A percentile compares a stretch with the other conserved stretches of the same genome.
phyloP scores from a whole-genome alignment of 2,888 invertebrate genomes.

The Glaucopsyche alexis region DNA sequence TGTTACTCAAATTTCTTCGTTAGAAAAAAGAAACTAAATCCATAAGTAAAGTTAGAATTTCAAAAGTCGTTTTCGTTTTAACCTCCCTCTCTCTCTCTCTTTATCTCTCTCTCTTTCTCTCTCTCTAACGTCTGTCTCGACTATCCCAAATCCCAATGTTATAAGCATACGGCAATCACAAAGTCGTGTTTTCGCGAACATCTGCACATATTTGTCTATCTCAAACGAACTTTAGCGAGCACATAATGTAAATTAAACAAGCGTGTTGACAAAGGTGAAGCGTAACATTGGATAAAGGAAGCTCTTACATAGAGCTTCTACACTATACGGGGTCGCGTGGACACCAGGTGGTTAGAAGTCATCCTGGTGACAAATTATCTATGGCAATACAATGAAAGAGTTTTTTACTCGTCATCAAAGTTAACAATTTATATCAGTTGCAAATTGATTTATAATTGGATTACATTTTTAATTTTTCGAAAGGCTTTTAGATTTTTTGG shows the following conservation, averaged over 20 bases:
- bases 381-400: constrained; percentile 46
- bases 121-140: not conserved
- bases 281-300: constrained; percentile 55
- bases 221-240: constrained; percentile 74
- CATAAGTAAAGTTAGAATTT: not conserved
- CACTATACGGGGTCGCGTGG: constrained; percentile 62
- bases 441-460: constrained; percentile 26
- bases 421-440: not conserved
- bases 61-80: not conserved
- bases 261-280: constrained; percentile 69
- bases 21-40: not conserved
- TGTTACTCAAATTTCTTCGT: too few relatives aligned
- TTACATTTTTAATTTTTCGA: not conserved
- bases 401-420: constrained; percentile 41
- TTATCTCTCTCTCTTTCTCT: too few relatives aligned
- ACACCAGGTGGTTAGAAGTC: constrained; percentile 66
- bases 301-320: constrained; percentile 28
- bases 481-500: not conserved
- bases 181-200: constrained; percentile 49
- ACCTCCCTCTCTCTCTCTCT: not conserved
- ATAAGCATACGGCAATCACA: not conserved
- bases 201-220: constrained; percentile 74
- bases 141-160: not conserved
- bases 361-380: constrained; percentile 75
- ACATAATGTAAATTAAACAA: constrained; percentile 78